These are phyloP conservation scores for Dufourea novaeangliae DNA, from an alignment of 1,140 invertebrate genomes.

Conservation along the genomic window DNA sequence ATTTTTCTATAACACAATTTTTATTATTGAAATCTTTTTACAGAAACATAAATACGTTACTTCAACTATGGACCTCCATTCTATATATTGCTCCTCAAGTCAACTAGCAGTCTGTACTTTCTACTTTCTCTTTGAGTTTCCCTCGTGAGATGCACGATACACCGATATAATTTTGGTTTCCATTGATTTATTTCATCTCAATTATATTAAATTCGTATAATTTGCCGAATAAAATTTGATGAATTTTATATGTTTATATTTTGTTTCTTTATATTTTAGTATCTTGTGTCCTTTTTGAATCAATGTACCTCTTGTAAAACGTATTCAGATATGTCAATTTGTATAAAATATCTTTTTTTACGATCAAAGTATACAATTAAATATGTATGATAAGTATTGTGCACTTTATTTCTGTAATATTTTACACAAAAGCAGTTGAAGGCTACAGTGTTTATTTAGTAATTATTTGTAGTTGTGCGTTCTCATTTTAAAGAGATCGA, in stretches of 20 bases:
- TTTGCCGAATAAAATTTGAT: no score
- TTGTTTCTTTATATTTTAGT: no score
- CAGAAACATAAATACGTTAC: no score
- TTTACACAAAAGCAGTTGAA: not conserved
- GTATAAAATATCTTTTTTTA: no score
- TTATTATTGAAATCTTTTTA: not conserved
- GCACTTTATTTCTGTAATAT: not conserved
- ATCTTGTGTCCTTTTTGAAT: no score
- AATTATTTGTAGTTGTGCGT: not conserved
- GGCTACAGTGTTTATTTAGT: not conserved
- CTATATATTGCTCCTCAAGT: conserved; percentile 7
- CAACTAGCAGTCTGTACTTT: conserved; percentile 20
- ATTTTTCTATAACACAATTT: not conserved
- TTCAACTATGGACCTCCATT: not conserved
- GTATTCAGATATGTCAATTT: no score
- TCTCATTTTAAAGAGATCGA: not conserved
- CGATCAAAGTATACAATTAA: no score
- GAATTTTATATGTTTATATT: no score
- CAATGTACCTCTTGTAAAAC: no score
- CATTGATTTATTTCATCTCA: not conserved
- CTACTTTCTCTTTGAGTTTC: conserved; percentile 45
- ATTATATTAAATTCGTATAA: not conserved
- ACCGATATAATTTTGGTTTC: not conserved
- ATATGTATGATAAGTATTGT: not conserved
- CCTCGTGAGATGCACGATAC: not conserved